Percentiles rank a stretch among this genome's conserved stretches.
These are phyloP conservation scores for Vireo altiloquus DNA, from an alignment of 2,113 vertebrate species.

Conservation along the genomic window DNA sequence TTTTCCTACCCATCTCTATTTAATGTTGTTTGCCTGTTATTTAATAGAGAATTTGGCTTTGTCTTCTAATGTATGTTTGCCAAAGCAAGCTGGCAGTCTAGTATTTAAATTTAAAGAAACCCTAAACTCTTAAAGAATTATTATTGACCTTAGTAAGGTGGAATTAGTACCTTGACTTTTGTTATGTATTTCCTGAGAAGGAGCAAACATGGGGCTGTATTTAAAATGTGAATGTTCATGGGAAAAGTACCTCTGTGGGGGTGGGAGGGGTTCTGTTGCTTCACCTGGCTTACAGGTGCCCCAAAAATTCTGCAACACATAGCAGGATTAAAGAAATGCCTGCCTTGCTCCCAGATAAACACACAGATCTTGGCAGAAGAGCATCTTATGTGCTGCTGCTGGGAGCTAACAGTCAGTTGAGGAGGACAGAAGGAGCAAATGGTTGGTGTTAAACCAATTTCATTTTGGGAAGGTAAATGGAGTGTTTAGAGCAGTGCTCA, in stretches of 20 bases:
- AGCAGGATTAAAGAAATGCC: not conserved
- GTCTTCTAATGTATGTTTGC: not conserved
- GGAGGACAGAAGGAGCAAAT: not conserved
- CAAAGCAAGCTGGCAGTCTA: not conserved
- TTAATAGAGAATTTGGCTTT: not conserved
- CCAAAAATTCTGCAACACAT: not conserved
- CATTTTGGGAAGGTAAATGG: not conserved
- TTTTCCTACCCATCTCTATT: not conserved
- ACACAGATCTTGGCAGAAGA: not conserved
- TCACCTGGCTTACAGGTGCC: not conserved
- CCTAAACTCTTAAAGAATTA: not conserved
- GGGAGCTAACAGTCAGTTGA: not conserved
- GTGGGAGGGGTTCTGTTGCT: not conserved
- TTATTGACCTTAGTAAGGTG: not conserved
- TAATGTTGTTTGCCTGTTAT: not conserved
- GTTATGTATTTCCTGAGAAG: rapidly evolving
- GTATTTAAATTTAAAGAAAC: not conserved
- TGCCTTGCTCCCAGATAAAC: not conserved
- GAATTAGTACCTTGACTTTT: not conserved
- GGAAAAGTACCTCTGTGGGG: not conserved
- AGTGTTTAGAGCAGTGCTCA: not conserved
- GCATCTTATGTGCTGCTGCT: not conserved
- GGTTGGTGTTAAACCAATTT: not conserved
- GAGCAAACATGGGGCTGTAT: not conserved
- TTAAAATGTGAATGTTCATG: not conserved